Percentiles rank a stretch among this genome's conserved stretches.
These are phyloP conservation scores for Conistra vaccinii DNA, from an alignment of 2,888 invertebrate species.

Conservation along the genomic window DNA sequence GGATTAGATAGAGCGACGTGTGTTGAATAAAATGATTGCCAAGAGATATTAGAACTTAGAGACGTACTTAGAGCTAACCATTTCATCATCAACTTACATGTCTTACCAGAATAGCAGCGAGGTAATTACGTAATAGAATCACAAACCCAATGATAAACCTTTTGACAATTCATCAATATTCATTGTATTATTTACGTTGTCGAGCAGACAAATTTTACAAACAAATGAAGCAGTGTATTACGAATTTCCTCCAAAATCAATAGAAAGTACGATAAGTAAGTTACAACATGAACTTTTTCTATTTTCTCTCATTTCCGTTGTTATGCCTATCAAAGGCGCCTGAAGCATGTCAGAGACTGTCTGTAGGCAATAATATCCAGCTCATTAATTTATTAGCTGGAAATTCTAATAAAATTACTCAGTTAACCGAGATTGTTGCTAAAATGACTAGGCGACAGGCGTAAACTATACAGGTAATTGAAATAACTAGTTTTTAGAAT, in stretches of 20 bases:
- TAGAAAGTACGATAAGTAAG: background rate
- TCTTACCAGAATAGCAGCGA: background rate
- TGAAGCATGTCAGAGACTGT: background rate
- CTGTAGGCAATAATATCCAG: background rate
- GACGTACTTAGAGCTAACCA: background rate
- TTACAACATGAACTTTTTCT: background rate
- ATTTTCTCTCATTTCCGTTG: background rate
- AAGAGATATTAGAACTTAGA: slow-evolving; percentile 13
- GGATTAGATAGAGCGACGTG: slow-evolving; percentile 11
- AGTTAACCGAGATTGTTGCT: background rate
- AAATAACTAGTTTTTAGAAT: slow-evolving; percentile 46
- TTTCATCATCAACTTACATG: background rate
- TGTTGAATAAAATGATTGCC: slow-evolving; percentile 23
- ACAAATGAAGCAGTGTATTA: background rate
- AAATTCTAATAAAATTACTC: slow-evolving; percentile 24
- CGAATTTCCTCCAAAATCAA: background rate
- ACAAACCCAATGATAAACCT: background rate
- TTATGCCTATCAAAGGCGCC: no score
- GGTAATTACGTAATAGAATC: background rate
- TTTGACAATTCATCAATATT: background rate
- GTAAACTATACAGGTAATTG: slow-evolving; percentile 37
- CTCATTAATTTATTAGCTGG: background rate
- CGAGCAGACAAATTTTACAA: background rate
- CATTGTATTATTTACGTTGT: background rate
- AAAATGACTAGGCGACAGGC: slow-evolving; percentile 28